phyloP scores from a whole-genome alignment of 2,797 vertebrate genomes.

The Eleutherodactylus coqui region DNA sequence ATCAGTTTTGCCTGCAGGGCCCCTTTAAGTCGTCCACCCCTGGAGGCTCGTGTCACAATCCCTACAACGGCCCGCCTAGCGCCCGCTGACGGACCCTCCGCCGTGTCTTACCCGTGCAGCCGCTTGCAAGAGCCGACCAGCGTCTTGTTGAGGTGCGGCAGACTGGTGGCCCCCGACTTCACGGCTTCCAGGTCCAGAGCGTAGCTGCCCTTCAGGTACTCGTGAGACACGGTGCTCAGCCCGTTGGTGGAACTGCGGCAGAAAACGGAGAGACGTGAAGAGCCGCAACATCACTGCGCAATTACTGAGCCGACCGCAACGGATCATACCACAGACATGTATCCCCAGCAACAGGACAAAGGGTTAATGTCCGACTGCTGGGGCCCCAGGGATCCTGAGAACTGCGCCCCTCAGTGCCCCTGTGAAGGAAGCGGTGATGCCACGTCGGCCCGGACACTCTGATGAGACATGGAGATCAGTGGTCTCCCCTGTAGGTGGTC shows the following conservation, averaged over 20 bases:
- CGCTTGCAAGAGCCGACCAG: slow-evolving; percentile 90
- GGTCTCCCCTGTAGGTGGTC: no score
- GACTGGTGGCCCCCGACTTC: slow-evolving; percentile 84
- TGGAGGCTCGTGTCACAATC: background rate
- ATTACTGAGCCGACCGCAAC: background rate
- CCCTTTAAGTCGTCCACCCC: no score
- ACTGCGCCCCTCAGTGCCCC: no score
- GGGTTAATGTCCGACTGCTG: no score
- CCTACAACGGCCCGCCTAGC: background rate
- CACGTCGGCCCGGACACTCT: no score
- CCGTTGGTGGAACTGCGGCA: slow-evolving; percentile 82
- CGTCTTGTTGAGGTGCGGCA: slow-evolving; percentile 93
- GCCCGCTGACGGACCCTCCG: background rate
- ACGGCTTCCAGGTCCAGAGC: slow-evolving; percentile 92
- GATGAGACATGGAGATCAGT: no score
- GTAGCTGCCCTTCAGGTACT: slow-evolving; percentile 96
- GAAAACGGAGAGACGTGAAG: background rate
- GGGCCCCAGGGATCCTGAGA: no score
- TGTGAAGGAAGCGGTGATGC: no score
- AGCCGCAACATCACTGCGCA: background rate
- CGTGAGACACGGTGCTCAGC: slow-evolving; percentile 90
- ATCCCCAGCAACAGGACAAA: no score
- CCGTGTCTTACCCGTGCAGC: slow-evolving; percentile 83
- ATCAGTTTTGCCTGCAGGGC: no score
- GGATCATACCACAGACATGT: no score